Base-by-base conservation (phyloP, 2,113 vertebrate species). In the Nicator chloris region DNA sequence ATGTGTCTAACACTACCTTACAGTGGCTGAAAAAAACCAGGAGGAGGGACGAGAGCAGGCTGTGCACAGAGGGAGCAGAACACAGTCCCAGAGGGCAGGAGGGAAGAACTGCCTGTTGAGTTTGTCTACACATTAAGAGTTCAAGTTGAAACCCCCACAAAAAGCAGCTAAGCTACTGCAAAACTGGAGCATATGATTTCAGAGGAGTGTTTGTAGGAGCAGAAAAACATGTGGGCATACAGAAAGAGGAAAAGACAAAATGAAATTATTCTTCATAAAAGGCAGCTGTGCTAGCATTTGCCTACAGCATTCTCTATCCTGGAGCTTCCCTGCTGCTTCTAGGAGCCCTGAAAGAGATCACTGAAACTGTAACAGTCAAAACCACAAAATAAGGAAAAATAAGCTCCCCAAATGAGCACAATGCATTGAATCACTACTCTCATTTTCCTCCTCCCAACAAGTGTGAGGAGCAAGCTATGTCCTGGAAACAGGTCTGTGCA, bases 221-320 rank as follows among this genome's bases (percentile, higher is more conserved):
- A 96, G 72, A 94, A 92, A 70, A 90, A 92, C 35, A 92, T 0
- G 22, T 92, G 82, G 92, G 82, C 82, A 94, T 47, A 57, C 4
- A 91, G 82, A 94, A 92, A 72, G 73, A 90, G 37, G 61, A 84
- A 72, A 89, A 93, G 68, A 86, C 73, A 85, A 82, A 95, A 89
- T 89, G 42, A 63, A 85, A 88, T 90, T 73, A 57, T 82, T 85
- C 78, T 70, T 80, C 1, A 2, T 60, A 56, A 70, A 88, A 88
- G 51, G 71, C 79, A 90, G 71, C 82, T 93, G 39, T 59, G 59
- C 71, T 73, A 35, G 63, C 70, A 88, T 70, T 84, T 82, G 84
- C 93, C 87, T 63, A 47, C 33, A 57, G 66, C 17, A 26, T 65
- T 85, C 81, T 77, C 47, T 24, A n/a, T 19, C 50, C 82, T 59